Percentiles rank a stretch among this genome's conserved stretches.
Conservation (phyloP, 2,113 vertebrate species). For the Deroptyus accipitrinus region DNA sequence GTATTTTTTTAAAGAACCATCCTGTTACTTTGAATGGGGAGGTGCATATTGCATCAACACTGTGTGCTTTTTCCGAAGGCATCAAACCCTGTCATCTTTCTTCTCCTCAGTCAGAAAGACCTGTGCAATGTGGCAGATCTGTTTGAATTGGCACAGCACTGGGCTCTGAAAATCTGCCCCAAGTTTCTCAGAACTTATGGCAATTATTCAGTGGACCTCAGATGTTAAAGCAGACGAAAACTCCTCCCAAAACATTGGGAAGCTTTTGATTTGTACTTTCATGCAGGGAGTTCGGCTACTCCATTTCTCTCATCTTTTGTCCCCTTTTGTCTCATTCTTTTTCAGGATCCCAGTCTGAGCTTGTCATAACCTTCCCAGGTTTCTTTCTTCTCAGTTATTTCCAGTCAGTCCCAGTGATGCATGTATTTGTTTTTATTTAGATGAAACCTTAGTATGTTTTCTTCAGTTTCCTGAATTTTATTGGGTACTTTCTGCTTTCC, state of each 20-base stretch:
- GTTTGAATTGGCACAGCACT: background rate
- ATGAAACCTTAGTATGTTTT: background rate
- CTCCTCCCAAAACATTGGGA: fast-evolving
- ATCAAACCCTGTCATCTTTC: background rate
- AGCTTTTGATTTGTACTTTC: background rate
- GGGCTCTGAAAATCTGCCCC: background rate
- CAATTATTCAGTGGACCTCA: background rate
- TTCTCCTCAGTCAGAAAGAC: background rate
- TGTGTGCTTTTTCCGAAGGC: background rate
- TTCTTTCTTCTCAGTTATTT: background rate
- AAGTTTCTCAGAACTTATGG: background rate
- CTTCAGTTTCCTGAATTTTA: background rate
- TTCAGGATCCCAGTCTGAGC: background rate
- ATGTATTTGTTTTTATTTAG: background rate
- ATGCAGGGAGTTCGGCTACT: background rate
- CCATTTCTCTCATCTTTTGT: background rate
- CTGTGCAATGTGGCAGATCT: background rate
- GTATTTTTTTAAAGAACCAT: background rate
- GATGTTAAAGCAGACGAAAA: background rate
- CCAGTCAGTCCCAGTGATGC: background rate
- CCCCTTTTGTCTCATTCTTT: background rate
- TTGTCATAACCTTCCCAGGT: background rate
- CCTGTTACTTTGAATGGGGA: background rate
- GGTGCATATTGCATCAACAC: background rate
- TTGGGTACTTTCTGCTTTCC: background rate